Conservation (phyloP, 2,888 invertebrate species). For the Pachydiplax longipennis region DNA sequence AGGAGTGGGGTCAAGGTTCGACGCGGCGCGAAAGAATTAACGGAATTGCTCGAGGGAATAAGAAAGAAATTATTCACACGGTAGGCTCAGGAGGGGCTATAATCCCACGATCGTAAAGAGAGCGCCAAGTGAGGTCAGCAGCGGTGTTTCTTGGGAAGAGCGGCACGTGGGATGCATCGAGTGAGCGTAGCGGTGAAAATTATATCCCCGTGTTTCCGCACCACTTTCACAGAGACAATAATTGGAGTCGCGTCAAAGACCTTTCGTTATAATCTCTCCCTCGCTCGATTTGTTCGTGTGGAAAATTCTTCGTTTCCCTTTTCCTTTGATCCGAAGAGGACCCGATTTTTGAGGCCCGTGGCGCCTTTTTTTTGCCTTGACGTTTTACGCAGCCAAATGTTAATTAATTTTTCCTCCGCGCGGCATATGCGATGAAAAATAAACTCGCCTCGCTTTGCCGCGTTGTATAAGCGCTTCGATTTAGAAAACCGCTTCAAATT, state of each 20-base stretch:
- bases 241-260: not conserved
- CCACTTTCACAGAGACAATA: not conserved
- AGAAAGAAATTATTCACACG: conserved; percentile 24
- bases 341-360: not conserved
- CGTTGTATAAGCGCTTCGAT: too few species aligned
- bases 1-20: not conserved
- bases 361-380: not conserved
- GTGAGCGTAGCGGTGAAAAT: not conserved
- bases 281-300: not conserved
- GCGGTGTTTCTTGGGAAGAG: not conserved
- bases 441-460: too few species aligned
- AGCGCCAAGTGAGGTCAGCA: conserved; percentile 1
- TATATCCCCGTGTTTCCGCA: not conserved
- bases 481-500: too few species aligned
- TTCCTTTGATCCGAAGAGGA: not conserved
- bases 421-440: too few species aligned
- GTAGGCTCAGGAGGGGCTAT: not conserved
- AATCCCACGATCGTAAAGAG: conserved; percentile 30
- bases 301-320: not conserved
- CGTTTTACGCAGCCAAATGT: not conserved
- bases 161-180: not conserved
- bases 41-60: conserved; percentile 13
- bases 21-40: conserved; percentile 6
- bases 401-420: not conserved
- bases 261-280: not conserved